phyloP scores from a whole-genome alignment of 2,888 invertebrate genomes.

The Villa cingulata region DNA sequence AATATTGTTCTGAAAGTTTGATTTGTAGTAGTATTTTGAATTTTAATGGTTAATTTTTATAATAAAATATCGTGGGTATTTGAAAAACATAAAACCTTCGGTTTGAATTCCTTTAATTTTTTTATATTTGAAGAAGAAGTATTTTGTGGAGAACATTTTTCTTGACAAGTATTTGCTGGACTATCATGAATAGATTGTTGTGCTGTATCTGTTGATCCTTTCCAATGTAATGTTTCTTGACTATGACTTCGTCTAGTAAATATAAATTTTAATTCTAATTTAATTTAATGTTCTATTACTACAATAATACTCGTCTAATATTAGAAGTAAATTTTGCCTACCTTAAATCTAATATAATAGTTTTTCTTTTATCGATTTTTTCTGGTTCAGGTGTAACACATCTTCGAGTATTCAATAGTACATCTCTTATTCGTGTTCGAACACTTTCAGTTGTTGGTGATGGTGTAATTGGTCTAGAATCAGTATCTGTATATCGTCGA shows the following conservation, averaged over 20 bases:
- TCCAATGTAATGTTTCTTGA: constrained; percentile 41
- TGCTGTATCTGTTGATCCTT: constrained; percentile 37
- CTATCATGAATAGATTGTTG: constrained; percentile 19
- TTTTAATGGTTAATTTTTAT: too few relatives aligned
- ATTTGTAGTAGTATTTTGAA: too few relatives aligned
- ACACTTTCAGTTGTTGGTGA: constrained; percentile 63
- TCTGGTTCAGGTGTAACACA: constrained; percentile 61
- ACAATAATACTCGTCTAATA: too few relatives aligned
- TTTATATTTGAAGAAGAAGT: not conserved
- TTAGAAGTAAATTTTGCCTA: too few relatives aligned
- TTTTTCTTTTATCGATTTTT: constrained; percentile 40
- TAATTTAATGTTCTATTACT: too few relatives aligned
- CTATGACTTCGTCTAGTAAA: constrained; percentile 30
- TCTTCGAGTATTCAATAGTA: constrained; percentile 38
- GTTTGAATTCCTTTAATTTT: too few relatives aligned
- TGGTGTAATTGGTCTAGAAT: constrained; percentile 68
- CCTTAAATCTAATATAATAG: constrained; percentile 58
- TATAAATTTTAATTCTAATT: too few relatives aligned
- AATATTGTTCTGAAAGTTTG: too few relatives aligned
- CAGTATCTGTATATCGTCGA: constrained; percentile 69
- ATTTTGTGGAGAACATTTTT: not conserved
- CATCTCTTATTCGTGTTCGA: constrained; percentile 52
- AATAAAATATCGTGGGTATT: too few relatives aligned
- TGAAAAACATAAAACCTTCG: too few relatives aligned
- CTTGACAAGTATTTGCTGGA: too few relatives aligned